These are phyloP conservation scores for Chirona hameri DNA, from an alignment of 2,888 invertebrate species.

Conservation along the genomic window DNA sequence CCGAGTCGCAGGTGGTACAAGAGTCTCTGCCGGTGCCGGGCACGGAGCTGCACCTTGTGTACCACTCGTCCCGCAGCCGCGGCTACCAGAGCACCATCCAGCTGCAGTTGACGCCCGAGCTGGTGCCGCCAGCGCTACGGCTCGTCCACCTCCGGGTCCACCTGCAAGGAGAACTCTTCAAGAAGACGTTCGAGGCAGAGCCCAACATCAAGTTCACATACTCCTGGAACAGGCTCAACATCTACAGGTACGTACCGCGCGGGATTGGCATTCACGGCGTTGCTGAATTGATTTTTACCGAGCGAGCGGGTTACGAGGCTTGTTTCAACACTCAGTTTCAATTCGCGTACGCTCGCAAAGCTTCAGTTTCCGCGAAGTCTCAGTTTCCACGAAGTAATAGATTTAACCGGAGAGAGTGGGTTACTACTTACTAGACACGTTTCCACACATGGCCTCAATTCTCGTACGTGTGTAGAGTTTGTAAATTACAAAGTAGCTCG, in stretches of 20 bases:
- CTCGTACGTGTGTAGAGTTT: too few species aligned
- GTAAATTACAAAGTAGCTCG: too few species aligned
- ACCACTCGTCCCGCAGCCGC: conserved; percentile 88
- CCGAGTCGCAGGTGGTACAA: conserved; percentile 86
- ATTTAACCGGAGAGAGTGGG: too few species aligned
- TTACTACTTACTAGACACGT: too few species aligned
- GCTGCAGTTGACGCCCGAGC: conserved; percentile 80
- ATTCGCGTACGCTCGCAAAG: too few species aligned
- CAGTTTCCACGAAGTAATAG: too few species aligned
- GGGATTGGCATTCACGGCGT: too few species aligned
- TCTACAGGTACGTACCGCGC: conserved; percentile 58
- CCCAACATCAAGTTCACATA: conserved; percentile 95
- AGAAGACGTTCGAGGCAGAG: conserved; percentile 91
- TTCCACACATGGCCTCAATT: too few species aligned
- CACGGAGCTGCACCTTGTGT: conserved; percentile 90
- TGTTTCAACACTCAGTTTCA: too few species aligned
- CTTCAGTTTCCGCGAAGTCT: too few species aligned
- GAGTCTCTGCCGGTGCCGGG: conserved; percentile 92
- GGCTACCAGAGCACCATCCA: conserved; percentile 92
- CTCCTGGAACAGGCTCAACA: conserved; percentile 94
- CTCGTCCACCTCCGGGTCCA: conserved; percentile 89
- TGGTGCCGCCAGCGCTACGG: conserved; percentile 72
- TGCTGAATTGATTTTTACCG: too few species aligned
- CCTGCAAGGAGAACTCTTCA: conserved; percentile 90
- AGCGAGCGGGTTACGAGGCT: too few species aligned